Evolutionary conservation across 2,888 invertebrate species (phyloP).

Genomic region (Aphelenchoides bicaudatus): DNA sequence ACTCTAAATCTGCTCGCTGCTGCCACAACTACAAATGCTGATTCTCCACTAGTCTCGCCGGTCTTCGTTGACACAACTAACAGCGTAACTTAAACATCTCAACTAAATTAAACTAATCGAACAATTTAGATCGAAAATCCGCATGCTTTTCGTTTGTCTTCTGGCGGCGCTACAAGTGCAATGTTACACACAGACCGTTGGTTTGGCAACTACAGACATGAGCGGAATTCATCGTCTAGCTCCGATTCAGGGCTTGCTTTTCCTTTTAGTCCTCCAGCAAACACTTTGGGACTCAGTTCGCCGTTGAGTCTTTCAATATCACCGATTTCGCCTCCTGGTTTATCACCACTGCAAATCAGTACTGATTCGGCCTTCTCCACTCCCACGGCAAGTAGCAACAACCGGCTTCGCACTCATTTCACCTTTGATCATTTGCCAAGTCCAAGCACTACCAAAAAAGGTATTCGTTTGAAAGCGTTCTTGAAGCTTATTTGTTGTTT

Average conservation of each 20-base stretch:
- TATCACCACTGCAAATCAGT: conserved; percentile 50
- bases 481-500: neutral
- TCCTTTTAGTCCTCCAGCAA: conserved; percentile 32
- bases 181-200: conserved; percentile 35
- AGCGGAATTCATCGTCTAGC: conserved; percentile 34
- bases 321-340: conserved; percentile 52
- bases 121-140: conserved; percentile 23
- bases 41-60: conserved; percentile 30
- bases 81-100: neutral
- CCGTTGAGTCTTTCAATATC: conserved; percentile 22
- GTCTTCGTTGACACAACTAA: conserved; percentile 28
- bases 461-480: too few relatives aligned
- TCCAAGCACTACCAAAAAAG: conserved; percentile 15
- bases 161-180: conserved; percentile 36
- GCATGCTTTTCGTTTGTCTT: conserved; percentile 33
- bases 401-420: conserved; percentile 28
- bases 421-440: conserved; percentile 37
- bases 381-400: conserved; percentile 37
- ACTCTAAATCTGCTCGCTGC: neutral
- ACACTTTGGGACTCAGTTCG: conserved; percentile 13
- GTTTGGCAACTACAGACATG: conserved; percentile 32
- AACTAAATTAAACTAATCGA: neutral
- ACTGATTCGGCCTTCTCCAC: conserved; percentile 50
- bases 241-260: conserved; percentile 41
- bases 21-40: neutral